Evolutionary conservation across 1,140 invertebrate species (phyloP).

Genomic region (Drepana arcuata): DNA sequence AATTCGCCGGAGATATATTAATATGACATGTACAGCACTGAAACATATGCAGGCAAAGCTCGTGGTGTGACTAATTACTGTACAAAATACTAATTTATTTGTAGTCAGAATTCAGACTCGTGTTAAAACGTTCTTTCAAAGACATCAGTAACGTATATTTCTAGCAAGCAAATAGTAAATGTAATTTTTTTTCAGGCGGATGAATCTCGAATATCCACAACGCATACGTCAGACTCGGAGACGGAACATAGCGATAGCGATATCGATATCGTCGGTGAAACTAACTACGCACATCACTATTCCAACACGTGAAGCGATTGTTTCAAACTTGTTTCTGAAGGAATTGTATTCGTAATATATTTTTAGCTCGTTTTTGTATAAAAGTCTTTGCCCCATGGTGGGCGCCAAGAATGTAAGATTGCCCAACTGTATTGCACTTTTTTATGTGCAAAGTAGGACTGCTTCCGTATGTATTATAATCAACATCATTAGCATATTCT

Average conservation of each 20-base stretch:
- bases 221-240: constrained; percentile 56
- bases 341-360: too few relatives aligned
- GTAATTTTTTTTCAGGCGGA: constrained; percentile 27
- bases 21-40: too few relatives aligned
- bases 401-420: too few relatives aligned
- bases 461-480: too few relatives aligned
- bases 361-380: too few relatives aligned
- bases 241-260: constrained; percentile 66
- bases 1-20: too few relatives aligned
- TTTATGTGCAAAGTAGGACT: too few relatives aligned
- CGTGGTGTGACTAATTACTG: neutral
- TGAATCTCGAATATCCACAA: constrained; percentile 42
- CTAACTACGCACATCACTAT: constrained; percentile 46
- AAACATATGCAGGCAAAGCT: neutral
- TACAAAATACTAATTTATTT: neutral
- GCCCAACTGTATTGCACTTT: too few relatives aligned
- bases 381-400: too few relatives aligned
- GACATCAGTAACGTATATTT: neutral
- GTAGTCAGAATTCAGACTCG: neutral
- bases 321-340: too few relatives aligned
- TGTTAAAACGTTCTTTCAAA: neutral
- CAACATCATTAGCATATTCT: too few relatives aligned
- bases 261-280: constrained; percentile 66
- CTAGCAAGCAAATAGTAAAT: neutral
- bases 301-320: too few relatives aligned